Evolutionary conservation across 23 tunicate genomes (phyloP), one percentile per base, ranked within the genome.

Genomic region (Oikopleura vanhoeffeni): DNA sequence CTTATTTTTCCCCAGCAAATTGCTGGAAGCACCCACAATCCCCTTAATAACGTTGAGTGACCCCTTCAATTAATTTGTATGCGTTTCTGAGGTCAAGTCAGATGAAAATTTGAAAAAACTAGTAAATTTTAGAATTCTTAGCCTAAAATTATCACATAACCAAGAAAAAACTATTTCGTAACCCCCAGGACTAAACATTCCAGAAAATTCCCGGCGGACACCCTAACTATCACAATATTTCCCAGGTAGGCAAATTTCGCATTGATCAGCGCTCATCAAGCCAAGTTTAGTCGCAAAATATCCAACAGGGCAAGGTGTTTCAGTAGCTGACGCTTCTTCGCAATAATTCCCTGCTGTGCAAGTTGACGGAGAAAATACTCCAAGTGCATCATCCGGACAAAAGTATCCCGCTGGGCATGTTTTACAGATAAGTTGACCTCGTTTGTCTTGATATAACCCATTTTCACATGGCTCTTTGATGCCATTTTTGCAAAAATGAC

Each of bases 301-400:
- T 0, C 98, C 95, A 34, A 87, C 67, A 1, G 88, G 89, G 67
- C 98, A 93, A 0, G 38, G 77, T 57, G 57, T 76, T 0, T 88
- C 91, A 0, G 39, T 71, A 40, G 41, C 40, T 75, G 94, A 86
- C 27, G 91, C 94, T 41, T 83, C 89, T 13, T 83, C 86, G 86
- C 98, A 93, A 83, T 88, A 93, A 60, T 79, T 67, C 27, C 98
- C 98, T 0, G 89, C 57, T 0, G 83, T 87, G 41, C 98, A 93
- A 27, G 87, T 4, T 18, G 60, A 4, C 18, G 60, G 60, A 49
- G 60, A 49, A 8, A 8, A 49, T 49, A 49, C 18, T 49, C 60
- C 60, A 18, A 49, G 8, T 8, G 18, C 18, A 49, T 49, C 94
- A 18, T 77, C 89, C 42, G 83, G 87, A 83, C 98, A 93, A 40